Base-by-base conservation (phyloP, 2,888 invertebrate genomes). In the Temnothorax ravouxi region DNA sequence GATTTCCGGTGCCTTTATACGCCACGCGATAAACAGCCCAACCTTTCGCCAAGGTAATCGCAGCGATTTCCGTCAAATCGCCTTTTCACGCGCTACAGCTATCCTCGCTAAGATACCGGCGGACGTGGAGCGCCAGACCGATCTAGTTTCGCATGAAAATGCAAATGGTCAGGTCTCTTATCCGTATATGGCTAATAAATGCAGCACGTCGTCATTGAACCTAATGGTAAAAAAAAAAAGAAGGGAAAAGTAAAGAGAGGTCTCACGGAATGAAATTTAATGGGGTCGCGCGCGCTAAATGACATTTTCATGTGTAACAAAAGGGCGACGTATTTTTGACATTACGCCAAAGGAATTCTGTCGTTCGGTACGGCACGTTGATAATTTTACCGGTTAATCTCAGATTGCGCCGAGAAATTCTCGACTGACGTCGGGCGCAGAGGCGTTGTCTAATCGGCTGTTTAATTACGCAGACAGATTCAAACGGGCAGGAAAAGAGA, bases 101-200 rank as follows among this genome's bases (percentile, higher is more conserved):
- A 50, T 62, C 15, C 62, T 50, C 9, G 34, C 25, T 15, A 8
- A 25, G n/a, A n/a, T 2, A 74, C 18, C 13, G 13, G 18, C 44
- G 44, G 2, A 29, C 25, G 59, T 9, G 25, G 38, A 18, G 29
- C 13, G 25, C 2, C 25, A 41, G 41, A 59, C 18, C n/a, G 41
- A 5, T 34, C 13, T 29, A 25, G 4, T 41, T 5, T n/a, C 29
- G n/a, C 29, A 61, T 61, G n/a, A 47, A 59, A 61, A 47, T 61
- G 61, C 61, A 61, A 75, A 61, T 61, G n/a, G 13, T 29, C 18
- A 15, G 4, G 25, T 72, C 41, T 59, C 13, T 72, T 72, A 13
- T 41, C 41, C 25, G 56, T 72, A 61, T 59, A 59, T 18, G 41
- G 34, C 29, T 61, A 75, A 75, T 59, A 75, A 61, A 75, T 74